Evolutionary conservation across 2,888 invertebrate species (phyloP).

Genomic region (Coenonympha glycerion): DNA sequence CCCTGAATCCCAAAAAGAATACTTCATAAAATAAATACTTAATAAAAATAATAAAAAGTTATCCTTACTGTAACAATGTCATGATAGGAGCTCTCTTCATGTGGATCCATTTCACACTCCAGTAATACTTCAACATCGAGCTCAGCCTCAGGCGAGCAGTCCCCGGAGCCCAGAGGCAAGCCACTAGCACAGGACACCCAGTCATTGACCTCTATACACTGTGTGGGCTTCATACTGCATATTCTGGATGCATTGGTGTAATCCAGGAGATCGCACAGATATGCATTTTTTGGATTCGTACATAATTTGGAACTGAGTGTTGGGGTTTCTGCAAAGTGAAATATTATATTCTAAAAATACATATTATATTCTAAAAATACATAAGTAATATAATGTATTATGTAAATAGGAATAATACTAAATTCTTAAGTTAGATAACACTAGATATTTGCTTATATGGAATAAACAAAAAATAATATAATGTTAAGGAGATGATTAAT

Average conservation of each 20-base stretch:
- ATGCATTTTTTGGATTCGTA: constrained; percentile 73
- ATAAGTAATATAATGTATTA: too few species aligned
- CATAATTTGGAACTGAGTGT: constrained; percentile 74
- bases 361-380: too few species aligned
- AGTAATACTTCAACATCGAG: constrained; percentile 62
- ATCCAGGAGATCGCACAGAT: constrained; percentile 77
- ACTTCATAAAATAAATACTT: too few species aligned
- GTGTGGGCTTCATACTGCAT: constrained; percentile 69
- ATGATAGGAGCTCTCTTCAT: constrained; percentile 45
- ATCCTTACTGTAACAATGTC: constrained; percentile 48
- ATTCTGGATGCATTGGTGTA: constrained; percentile 67
- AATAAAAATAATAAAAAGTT: not conserved
- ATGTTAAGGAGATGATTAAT: too few species aligned
- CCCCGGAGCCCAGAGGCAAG: constrained; percentile 56
- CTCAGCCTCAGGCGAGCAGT: constrained; percentile 49
- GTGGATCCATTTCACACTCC: constrained; percentile 70
- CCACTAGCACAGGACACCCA: constrained; percentile 66
- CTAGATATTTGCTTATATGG: too few species aligned
- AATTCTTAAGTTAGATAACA: too few species aligned
- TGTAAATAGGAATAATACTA: too few species aligned
- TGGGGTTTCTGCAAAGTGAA: constrained; percentile 59
- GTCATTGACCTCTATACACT: constrained; percentile 63
- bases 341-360: too few species aligned
- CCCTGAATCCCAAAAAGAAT: too few species aligned
- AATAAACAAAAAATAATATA: too few species aligned